phyloP scores from a whole-genome alignment of 1,140 invertebrate genomes.

The Teleogryllus occipitalis region DNA sequence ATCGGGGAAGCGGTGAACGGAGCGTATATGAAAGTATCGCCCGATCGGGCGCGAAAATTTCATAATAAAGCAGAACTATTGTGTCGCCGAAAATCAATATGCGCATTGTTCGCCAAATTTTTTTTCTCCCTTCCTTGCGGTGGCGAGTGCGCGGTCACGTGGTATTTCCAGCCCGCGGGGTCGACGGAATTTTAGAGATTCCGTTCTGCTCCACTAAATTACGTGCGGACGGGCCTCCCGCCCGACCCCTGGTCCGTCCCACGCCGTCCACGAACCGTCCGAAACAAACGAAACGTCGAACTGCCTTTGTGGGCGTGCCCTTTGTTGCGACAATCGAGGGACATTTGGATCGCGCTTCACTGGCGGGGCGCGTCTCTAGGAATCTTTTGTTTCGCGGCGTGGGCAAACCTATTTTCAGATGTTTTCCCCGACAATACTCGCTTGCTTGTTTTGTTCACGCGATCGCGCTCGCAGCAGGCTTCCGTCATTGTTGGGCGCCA shows the following conservation, averaged over 20 bases:
- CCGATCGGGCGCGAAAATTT: neutral
- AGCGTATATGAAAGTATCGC: neutral
- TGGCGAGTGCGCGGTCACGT: neutral
- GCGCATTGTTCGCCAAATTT: neutral
- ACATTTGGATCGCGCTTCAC: too few relatives aligned
- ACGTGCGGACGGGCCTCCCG: neutral
- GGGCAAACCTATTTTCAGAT: too few relatives aligned
- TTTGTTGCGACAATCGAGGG: too few relatives aligned
- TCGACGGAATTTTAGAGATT: neutral
- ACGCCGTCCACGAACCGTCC: too few relatives aligned
- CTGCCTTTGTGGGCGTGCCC: too few relatives aligned
- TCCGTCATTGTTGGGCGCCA: too few relatives aligned
- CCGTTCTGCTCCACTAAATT: neutral
- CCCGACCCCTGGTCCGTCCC: neutral
- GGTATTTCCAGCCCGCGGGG: neutral
- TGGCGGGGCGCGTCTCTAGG: too few relatives aligned
- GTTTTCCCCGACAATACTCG: too few relatives aligned
- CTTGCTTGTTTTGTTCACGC: too few relatives aligned
- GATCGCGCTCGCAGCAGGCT: too few relatives aligned
- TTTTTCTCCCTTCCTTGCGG: neutral
- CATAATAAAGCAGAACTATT: conserved; percentile 1
- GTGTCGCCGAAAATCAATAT: neutral
- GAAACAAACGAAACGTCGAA: too few relatives aligned
- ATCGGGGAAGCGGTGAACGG: neutral
- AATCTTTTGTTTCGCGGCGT: too few relatives aligned